Base-by-base conservation (phyloP, 1,140 invertebrate genomes). In the Drosophila bifasciata region DNA sequence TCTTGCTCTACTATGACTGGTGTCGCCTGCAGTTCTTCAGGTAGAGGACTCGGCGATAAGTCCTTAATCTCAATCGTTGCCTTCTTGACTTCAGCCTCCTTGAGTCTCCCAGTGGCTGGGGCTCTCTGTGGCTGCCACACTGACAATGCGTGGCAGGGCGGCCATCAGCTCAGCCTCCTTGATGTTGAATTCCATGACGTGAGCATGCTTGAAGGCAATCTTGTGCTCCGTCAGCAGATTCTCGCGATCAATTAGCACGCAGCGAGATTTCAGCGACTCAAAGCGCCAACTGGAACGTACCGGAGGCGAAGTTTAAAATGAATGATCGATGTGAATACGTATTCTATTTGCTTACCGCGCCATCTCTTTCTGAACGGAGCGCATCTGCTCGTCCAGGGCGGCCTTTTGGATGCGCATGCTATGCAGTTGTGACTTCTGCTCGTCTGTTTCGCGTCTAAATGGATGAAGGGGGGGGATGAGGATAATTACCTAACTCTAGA, bases 391-490 rank as follows among this genome's bases (percentile, higher is more conserved):
- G 63, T 91, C 90, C 28, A 90, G 61, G 15, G 68, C 79, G 40
- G 84, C 84, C 62, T 91, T 91, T 51, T 91, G 84, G 40, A 91
- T 74, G 41, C 79, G 79, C 63, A 80, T 60, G 59, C 75, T 81
- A 25, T 83, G 81, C 15, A 91, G 48, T 58, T 91, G 78, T 40
- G 49, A 46, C 72, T 91, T 91, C 51, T 91, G 63, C 43, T 91
- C 88, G 39, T 84, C 85, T n/a, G 88, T 91, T 83, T 91, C 91
- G 64, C 79, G 83, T 80, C 91, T 91, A 91, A 76, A 90, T 79
- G 59, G 67, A 62, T 55, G 21, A 55, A 44, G 36, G 62, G 41
- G 62, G 41, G 58, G 56, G 36, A 56, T 44, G 68, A 61, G 58
- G 69, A 52, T 46, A 50, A 66, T 46, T 17, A 61, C 32, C 49